Base-by-base conservation (phyloP, 2,888 invertebrate genomes). In the Erannis defoliaria region DNA sequence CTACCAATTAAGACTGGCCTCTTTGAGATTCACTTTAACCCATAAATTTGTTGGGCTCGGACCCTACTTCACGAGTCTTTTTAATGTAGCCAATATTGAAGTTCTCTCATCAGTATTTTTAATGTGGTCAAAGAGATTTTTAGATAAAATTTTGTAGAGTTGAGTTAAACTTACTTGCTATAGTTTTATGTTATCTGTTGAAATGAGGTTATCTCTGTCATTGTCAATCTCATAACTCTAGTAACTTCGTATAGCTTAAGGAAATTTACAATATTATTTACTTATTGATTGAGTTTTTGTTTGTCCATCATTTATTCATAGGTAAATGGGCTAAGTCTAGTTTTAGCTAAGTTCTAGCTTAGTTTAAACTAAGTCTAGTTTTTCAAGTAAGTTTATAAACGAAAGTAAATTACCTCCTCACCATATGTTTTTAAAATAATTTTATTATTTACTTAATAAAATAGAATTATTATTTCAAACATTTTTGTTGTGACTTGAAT, bases 241-340 rank as follows among this genome's bases (percentile, higher is more conserved):
- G 2, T 19, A 38, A 9, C 2, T 21, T 88, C 86, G 88, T 88
- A 86, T 88, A 89, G n/a, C n/a, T n/a, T n/a, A n/a, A n/a, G n/a
- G n/a, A n/a, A n/a, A n/a, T n/a, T n/a, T n/a, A n/a, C n/a, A n/a
- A n/a, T n/a, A n/a, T n/a, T n/a, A n/a, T n/a, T n/a, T n/a, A n/a
- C 80, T 83, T 82, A 85, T 85, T 87, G 83, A 86, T 85, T 85
- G 86, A 80, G 81, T 85, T 80, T 73, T n/a, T n/a, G n/a, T n/a
- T n/a, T n/a, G n/a, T n/a, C n/a, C n/a, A n/a, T n/a, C n/a, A n/a
- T n/a, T n/a, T n/a, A n/a, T n/a, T n/a, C n/a, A n/a, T n/a, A n/a
- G n/a, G n/a, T n/a, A n/a, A n/a, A n/a, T n/a, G n/a, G n/a, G n/a
- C n/a, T n/a, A n/a, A n/a, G n/a, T n/a, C n/a, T n/a, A n/a, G n/a